Base-by-base conservation (phyloP, 2,797 vertebrate species). In the Galago senegalensis region DNA sequence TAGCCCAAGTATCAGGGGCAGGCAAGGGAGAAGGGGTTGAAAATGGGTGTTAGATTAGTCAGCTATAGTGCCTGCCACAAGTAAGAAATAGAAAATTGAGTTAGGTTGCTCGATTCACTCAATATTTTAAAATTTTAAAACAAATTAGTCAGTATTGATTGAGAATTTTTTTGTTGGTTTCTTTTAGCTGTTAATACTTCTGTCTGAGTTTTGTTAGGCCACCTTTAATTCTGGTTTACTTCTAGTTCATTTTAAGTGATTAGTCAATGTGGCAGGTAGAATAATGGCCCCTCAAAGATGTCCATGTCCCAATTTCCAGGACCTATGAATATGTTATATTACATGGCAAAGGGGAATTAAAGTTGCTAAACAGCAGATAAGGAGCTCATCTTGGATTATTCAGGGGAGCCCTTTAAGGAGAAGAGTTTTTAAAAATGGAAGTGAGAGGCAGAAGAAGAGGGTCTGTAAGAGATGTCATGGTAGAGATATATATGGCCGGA, bases 121-220 rank as follows among this genome's bases (percentile, higher is more conserved):
- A 95, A 60, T 93, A 90, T 82, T 97, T 76, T 43, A 73, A 96
- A 87, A 92, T 17, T 76, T 87, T 43, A 91, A 96, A 95, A 37
- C 65, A 93, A 76, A 83, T 43, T 53, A 77, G 31, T 40, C 18
- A 65, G 4, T 85, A 17, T 69, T 82, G 37, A 79, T 70, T 60
- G 43, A 77, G 27, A 49, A 37, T 27, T 58, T 80, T 85, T 85
- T 85, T 86, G 6, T 93, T 91, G 77, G 11, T 95, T 97, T 70
- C 2, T 77, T 94, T 92, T 80, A 70, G 34, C 65, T 93, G 21
- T 76, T 92, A 88, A 46, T 91, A 49, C 31, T 95, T 94, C n/a
- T 9, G 13, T 72, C 37, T 77, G 65, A 83, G 34, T 93, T 34
- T 56, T 46, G 5, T 40, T 69, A 93, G 70, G 40, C 34, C 53